A percentile compares a stretch with the other conserved stretches of the same genome.
phyloP scores from a whole-genome alignment of 2,888 invertebrate genomes.

The Bimastos eiseni region DNA sequence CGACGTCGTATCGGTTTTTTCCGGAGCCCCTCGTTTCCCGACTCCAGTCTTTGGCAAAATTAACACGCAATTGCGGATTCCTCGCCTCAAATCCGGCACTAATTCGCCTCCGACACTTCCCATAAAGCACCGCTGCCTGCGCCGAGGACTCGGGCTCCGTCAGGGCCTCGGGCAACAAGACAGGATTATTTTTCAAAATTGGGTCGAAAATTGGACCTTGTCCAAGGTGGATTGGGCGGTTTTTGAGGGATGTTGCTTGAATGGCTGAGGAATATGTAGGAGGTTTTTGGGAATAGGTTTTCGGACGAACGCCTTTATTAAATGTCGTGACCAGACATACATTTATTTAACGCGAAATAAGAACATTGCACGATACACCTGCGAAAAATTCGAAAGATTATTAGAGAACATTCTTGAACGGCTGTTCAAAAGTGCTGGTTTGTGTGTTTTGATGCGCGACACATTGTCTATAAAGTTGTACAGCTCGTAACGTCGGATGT shows the following conservation, averaged over 20 bases:
- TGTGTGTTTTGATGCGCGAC: background rate
- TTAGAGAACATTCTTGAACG: background rate
- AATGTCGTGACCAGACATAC: background rate
- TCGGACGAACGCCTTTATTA: background rate
- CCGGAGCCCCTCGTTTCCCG: background rate
- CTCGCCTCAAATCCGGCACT: background rate
- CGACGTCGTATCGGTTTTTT: background rate
- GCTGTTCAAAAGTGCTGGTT: too few relatives aligned
- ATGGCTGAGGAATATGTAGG: background rate
- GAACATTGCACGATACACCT: background rate
- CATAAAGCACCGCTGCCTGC: background rate
- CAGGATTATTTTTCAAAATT: conserved; percentile 2
- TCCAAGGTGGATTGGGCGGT: background rate
- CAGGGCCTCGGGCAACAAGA: background rate
- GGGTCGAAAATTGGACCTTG: background rate
- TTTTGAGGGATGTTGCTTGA: background rate
- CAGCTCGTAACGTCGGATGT: too few relatives aligned
- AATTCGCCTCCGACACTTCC: background rate
- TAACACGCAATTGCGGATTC: background rate
- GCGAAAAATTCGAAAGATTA: background rate
- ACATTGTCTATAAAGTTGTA: background rate
- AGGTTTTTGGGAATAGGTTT: background rate
- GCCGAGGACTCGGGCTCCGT: background rate
- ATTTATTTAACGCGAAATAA: too few relatives aligned
- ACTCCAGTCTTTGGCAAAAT: background rate